Conservation (phyloP, 2,888 invertebrate genomes). For the Dasysyrphus albostriatus region DNA sequence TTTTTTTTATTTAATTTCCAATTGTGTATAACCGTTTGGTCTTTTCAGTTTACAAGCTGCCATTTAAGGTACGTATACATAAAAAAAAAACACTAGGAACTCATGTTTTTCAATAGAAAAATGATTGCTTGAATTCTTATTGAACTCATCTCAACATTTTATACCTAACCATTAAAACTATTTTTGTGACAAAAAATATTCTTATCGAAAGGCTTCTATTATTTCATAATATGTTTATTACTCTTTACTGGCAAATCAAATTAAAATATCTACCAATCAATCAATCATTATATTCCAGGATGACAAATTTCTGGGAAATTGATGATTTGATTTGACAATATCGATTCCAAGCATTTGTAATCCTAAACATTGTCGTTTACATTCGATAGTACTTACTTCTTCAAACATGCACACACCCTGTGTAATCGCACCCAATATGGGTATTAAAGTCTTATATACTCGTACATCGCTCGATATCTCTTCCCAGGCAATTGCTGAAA, state of each 20-base stretch:
- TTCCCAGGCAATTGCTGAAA: constrained; percentile 59
- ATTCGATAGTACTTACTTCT: constrained; percentile 49
- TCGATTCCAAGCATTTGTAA: constrained; percentile 34
- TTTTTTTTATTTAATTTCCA: too few relatives aligned
- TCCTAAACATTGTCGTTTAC: constrained; percentile 22
- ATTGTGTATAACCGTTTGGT: too few relatives aligned
- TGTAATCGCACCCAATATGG: constrained; percentile 58
- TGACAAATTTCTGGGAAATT: constrained; percentile 37
- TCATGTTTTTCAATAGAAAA: too few relatives aligned
- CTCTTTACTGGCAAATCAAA: constrained; percentile 1
- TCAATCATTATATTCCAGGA: constrained; percentile 18
- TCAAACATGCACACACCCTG: constrained; percentile 68
- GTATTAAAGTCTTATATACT: constrained; percentile 59
- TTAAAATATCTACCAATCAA: constrained; percentile 31
- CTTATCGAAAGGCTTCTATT: neutral
- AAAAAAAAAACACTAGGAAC: too few relatives aligned
- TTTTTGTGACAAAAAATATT: neutral
- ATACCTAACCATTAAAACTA: neutral
- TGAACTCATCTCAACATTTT: neutral
- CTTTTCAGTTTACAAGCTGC: too few relatives aligned
- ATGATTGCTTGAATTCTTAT: neutral
- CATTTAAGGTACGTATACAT: too few relatives aligned
- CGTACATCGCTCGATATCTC: constrained; percentile 11
- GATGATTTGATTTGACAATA: constrained; percentile 35
- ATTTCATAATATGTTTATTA: neutral